Percentiles rank a stretch among this genome's conserved stretches.
These are phyloP conservation scores for Iguana delicatissima DNA, from an alignment of 2,797 vertebrate genomes.

Conservation along the genomic window DNA sequence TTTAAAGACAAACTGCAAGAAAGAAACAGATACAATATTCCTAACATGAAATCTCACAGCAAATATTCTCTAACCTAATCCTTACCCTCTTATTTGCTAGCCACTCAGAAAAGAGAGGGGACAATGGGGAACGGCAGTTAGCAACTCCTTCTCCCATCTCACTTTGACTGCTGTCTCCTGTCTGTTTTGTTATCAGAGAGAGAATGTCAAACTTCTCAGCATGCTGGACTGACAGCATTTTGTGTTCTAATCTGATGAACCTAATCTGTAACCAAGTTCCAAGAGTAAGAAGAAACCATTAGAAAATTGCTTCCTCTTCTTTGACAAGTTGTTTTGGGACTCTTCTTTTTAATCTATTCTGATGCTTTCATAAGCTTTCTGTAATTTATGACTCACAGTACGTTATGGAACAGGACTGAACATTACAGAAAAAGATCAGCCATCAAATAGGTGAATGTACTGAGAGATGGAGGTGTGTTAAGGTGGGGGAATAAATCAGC, in stretches of 20 bases:
- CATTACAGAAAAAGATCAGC: slow-evolving; percentile 32
- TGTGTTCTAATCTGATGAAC: background rate
- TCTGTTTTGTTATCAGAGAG: background rate
- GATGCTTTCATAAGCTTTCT: fast-evolving
- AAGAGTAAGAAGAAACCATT: background rate
- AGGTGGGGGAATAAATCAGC: slow-evolving; percentile 14
- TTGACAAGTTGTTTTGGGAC: background rate
- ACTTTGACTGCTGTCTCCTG: background rate
- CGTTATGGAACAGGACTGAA: background rate
- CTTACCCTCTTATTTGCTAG: background rate
- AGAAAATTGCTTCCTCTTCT: background rate
- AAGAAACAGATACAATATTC: background rate
- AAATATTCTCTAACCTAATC: background rate
- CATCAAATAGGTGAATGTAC: slow-evolving; percentile 31
- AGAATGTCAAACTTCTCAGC: background rate
- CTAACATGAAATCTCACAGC: background rate
- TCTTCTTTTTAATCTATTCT: background rate
- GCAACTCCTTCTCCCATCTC: background rate
- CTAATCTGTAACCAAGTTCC: no score
- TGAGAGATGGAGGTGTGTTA: slow-evolving; percentile 12
- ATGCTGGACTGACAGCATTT: background rate
- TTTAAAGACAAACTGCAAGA: no score
- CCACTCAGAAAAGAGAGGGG: background rate
- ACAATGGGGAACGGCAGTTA: background rate
- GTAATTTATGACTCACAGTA: slow-evolving; percentile 27